These are phyloP conservation scores for Ophonus ardosiacus DNA, from an alignment of 2,888 invertebrate species.

Conservation along the genomic window DNA sequence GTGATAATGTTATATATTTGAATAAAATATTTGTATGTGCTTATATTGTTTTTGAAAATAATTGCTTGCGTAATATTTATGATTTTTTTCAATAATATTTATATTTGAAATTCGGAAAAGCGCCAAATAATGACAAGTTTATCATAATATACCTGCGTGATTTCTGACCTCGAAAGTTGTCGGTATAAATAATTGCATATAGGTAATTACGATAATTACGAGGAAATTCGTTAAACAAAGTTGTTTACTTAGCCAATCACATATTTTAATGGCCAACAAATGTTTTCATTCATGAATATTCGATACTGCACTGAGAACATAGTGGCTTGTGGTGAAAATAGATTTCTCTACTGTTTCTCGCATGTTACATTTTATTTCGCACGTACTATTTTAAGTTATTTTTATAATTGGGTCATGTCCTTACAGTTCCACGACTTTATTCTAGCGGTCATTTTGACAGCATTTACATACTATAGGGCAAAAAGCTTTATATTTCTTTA, in stretches of 20 bases:
- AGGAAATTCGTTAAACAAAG: conserved; percentile 35
- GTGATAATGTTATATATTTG: not conserved
- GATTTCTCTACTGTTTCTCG: conserved; percentile 53
- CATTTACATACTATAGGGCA: conserved; percentile 47
- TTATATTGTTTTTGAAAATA: no score
- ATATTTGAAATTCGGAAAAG: conserved; percentile 16
- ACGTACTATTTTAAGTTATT: conserved; percentile 61
- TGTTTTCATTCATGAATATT: not conserved
- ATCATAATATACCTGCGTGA: not conserved
- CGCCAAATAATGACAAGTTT: conserved; percentile 22
- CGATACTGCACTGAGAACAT: conserved; percentile 23
- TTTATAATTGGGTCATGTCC: conserved; percentile 64
- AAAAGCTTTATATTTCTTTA: conserved; percentile 42
- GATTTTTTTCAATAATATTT: not conserved
- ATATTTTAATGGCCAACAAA: not conserved
- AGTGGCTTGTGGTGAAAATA: conserved; percentile 55
- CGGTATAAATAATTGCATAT: conserved; percentile 13
- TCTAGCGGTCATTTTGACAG: conserved; percentile 61
- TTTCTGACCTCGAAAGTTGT: conserved; percentile 19
- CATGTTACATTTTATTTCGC: conserved; percentile 49
- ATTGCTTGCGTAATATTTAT: not conserved
- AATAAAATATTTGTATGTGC: not conserved
- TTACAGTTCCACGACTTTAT: conserved; percentile 59
- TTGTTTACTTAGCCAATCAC: conserved; percentile 18
- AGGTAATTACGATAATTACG: conserved; percentile 10